Evolutionary conservation across 2,888 invertebrate genomes (phyloP), one percentile per base, ranked within the genome.

Genomic region (Hemaris fuciformis): DNA sequence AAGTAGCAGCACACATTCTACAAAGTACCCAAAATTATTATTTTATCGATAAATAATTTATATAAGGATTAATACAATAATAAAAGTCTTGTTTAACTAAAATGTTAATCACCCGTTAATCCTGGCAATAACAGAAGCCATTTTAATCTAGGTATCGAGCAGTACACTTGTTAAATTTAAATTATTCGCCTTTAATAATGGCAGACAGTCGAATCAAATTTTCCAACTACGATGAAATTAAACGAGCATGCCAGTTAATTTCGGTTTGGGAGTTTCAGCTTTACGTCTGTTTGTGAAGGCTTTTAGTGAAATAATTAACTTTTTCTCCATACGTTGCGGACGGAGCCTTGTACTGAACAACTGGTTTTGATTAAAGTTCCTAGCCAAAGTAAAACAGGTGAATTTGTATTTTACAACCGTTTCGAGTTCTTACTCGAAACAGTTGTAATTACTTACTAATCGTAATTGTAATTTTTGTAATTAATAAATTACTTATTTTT

Each of bases 261-360:
- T 22, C 58, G 58, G 38, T 23, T 58, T 42, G 15, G 48, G 27
- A 48, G 42, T 58, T 58, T 23, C 42, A 58, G 58, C 42, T 57
- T 48, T 27, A 48, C 15, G 7, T 25, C 23, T 48, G 27, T 48
- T 27, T 48, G 48, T 48, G 48, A 48, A 48, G 27, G 48, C n/a
- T 48, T 48, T 15, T 25, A 15, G 48, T 48, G 48, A 27, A 48
- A 48, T 48, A 48, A 48, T 48, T 48, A 48, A 48, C 48, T 48
- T 48, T 48, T 48, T 27, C 38, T 13, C 38, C 38, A 38, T 38
- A 38, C 38, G n/a, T 10, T 4, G 38, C 10, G n/a, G 13, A 38
- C 38, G 13, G 10, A 3, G 34, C 10, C 13, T n/a, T n/a, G 13
- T n/a, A n/a, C n/a, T n/a, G 13, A n/a, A 38, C 38, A 38, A 38